phyloP scores from a whole-genome alignment of 2,888 invertebrate species.

The Conomelus anceps region DNA sequence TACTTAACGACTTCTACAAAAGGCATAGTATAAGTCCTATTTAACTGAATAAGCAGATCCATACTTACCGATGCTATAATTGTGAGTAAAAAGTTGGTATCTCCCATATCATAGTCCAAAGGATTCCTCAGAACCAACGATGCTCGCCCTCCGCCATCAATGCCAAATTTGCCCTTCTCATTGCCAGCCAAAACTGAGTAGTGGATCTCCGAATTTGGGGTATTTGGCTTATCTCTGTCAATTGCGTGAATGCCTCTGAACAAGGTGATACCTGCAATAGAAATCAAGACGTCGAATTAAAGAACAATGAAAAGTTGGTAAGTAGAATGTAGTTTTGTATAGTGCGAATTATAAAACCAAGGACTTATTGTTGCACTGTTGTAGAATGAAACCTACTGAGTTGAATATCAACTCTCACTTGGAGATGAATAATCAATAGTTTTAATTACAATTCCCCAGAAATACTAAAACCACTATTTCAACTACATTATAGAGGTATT shows the following conservation, averaged over 20 bases:
- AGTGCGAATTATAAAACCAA: no score
- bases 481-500: no score
- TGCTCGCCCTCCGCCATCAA: conserved; percentile 70
- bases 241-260: conserved; percentile 73
- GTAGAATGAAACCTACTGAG: no score
- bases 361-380: no score
- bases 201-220: conserved; percentile 78
- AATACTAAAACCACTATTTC: no score
- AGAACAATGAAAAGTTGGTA: no score
- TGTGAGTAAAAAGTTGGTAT: conserved; percentile 64
- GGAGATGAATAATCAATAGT: no score
- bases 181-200: conserved; percentile 69
- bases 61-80: conserved; percentile 66
- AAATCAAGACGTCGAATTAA: not conserved
- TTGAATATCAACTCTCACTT: no score
- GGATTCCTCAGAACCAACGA: conserved; percentile 63
- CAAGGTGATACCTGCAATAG: conserved; percentile 62
- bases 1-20: not conserved
- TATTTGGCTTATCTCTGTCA: conserved; percentile 81
- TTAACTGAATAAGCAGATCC: not conserved
- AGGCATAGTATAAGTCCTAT: not conserved
- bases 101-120: conserved; percentile 74
- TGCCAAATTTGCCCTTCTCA: conserved; percentile 63
- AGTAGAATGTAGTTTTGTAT: no score
- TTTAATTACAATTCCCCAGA: no score